phyloP scores from a whole-genome alignment of 2,888 invertebrate genomes.

The Diarsia rubi region DNA sequence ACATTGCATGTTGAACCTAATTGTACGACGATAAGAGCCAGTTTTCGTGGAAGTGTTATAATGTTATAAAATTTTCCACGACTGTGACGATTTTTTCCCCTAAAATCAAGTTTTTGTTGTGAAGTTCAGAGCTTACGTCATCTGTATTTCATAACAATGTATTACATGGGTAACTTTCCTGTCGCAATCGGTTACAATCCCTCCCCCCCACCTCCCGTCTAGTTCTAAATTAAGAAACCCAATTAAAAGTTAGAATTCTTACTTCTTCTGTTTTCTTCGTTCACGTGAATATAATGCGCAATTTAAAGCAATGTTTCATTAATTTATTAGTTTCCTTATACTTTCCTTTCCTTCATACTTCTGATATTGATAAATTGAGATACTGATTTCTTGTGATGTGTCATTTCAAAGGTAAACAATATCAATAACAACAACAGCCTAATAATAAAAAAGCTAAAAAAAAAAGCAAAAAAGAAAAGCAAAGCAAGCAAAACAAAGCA shows the following conservation, averaged over 20 bases:
- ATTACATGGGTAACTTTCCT: slow-evolving; percentile 53
- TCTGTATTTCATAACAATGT: slow-evolving; percentile 42
- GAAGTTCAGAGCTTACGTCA: slow-evolving; percentile 34
- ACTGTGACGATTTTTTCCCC: slow-evolving; percentile 15
- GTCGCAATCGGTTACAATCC: slow-evolving; percentile 67
- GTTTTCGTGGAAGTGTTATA: no score
- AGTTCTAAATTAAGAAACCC: slow-evolving; percentile 74
- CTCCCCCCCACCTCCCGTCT: no score
- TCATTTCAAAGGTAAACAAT: slow-evolving; percentile 26
- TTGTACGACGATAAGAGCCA: no score
- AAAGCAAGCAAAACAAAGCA: no score
- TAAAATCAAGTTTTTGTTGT: slow-evolving; percentile 42
- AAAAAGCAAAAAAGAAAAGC: no score
- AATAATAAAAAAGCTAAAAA: no score
- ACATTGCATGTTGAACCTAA: no score
- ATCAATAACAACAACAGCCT: no score
- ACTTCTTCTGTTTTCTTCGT: slow-evolving; percentile 31
- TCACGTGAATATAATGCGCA: slow-evolving; percentile 76
- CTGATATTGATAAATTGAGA: no score
- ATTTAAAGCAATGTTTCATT: slow-evolving; percentile 57
- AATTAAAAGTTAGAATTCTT: slow-evolving; percentile 77
- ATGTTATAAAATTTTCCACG: background rate
- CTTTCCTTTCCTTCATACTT: no score
- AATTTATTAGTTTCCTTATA: slow-evolving; percentile 43
- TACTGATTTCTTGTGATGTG: slow-evolving; percentile 12